Evolutionary conservation across 2,888 invertebrate genomes (phyloP).

Genomic region (Dione vanillae): DNA sequence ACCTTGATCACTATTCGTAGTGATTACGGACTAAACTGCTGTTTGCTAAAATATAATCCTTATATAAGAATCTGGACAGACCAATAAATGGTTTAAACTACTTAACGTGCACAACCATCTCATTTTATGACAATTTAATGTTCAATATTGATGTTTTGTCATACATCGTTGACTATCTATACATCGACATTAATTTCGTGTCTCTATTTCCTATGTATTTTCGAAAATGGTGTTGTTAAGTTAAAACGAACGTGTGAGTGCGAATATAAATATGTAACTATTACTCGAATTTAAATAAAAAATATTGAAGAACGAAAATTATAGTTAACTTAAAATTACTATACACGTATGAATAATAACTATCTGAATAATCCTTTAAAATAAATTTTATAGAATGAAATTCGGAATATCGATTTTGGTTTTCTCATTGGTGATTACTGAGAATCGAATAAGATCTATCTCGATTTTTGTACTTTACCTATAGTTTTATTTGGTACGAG

Average conservation of each 20-base stretch:
- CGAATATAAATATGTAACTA: conserved; percentile 27
- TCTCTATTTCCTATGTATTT: conserved; percentile 32
- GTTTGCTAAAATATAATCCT: conserved; percentile 20
- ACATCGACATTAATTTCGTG: conserved; percentile 29
- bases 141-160: conserved; percentile 38
- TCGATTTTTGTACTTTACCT: conserved; percentile 22
- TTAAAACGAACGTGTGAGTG: conserved; percentile 28
- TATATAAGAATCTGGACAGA: conserved; percentile 67
- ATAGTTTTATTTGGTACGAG: conserved; percentile 29
- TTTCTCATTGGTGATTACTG: conserved; percentile 17
- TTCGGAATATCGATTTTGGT: conserved; percentile 18
- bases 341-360: background rate
- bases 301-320: conserved; percentile 10
- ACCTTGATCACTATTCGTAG: background rate
- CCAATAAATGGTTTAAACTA: conserved; percentile 67
- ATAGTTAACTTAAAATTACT: background rate
- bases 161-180: conserved; percentile 32
- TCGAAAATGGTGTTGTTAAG: conserved; percentile 21
- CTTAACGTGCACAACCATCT: conserved; percentile 83
- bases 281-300: conserved; percentile 3
- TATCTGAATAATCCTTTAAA: conserved; percentile 16
- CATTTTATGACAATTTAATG: conserved; percentile 62
- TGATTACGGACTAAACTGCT: background rate
- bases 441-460: conserved; percentile 9
- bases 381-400: conserved; percentile 3